Conservation (phyloP, 2,113 vertebrate genomes). For the Jaculus jaculus region DNA sequence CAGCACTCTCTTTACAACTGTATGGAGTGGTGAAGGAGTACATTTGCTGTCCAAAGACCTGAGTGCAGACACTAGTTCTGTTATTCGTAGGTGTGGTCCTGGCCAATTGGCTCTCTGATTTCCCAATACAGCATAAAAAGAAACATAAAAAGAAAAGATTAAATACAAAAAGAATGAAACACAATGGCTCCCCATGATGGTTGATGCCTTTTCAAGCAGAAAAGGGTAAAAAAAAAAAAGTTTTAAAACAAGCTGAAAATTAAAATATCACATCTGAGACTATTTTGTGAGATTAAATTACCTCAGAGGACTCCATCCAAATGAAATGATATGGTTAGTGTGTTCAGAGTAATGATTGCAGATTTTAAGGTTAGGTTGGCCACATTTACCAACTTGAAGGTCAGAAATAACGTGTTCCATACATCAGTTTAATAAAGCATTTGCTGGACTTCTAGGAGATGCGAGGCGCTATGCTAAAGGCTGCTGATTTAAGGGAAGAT, state of each 20-base stretch:
- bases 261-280: background rate
- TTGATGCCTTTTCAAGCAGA: background rate
- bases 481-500: slow-evolving; percentile 9
- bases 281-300: slow-evolving; percentile 17
- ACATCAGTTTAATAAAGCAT: background rate
- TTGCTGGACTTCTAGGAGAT: background rate
- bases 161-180: background rate
- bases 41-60: background rate
- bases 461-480: background rate
- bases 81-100: background rate
- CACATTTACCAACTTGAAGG: background rate
- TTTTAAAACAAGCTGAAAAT: slow-evolving; percentile 27
- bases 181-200: background rate
- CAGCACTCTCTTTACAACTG: background rate
- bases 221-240: background rate
- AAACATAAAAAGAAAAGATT: background rate
- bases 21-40: background rate
- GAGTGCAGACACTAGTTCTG: background rate
- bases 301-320: background rate
- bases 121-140: background rate
- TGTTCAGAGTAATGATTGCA: background rate
- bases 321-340: background rate
- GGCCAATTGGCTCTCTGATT: background rate
- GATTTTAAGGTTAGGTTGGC: background rate
- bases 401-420: background rate